Evolutionary conservation across 2,797 vertebrate species (phyloP).

Genomic region (Pogonophryne albipinna): DNA sequence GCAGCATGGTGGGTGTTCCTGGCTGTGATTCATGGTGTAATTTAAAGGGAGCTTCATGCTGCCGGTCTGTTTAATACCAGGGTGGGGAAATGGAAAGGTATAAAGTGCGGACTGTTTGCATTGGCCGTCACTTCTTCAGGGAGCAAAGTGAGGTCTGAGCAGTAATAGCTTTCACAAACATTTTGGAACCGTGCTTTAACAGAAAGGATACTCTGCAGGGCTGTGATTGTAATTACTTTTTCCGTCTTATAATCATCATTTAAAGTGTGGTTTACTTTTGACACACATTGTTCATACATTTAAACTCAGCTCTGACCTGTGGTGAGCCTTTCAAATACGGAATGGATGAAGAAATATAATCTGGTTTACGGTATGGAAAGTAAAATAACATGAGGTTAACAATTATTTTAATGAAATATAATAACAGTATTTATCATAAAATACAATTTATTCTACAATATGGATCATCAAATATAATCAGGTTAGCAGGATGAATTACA

Average conservation of each 20-base stretch:
- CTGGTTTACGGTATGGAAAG: too few relatives aligned
- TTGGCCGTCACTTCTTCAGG: neutral
- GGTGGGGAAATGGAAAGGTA: constrained; percentile 37
- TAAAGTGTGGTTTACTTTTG: constrained; percentile 6
- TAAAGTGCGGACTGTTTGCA: constrained; percentile 36
- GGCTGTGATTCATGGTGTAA: constrained; percentile 39
- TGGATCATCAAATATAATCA: too few relatives aligned
- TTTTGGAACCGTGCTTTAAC: neutral
- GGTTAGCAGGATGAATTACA: too few relatives aligned
- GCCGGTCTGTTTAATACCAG: constrained; percentile 61
- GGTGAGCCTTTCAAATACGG: too few relatives aligned
- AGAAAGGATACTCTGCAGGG: neutral
- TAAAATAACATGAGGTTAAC: too few relatives aligned
- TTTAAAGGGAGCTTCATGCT: constrained; percentile 46
- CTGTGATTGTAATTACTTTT: neutral
- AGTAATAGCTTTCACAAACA: constrained; percentile 17
- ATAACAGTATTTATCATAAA: too few relatives aligned
- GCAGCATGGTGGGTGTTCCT: constrained; percentile 48
- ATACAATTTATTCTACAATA: too few relatives aligned
- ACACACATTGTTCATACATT: neutral
- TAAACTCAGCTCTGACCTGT: neutral
- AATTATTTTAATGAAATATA: too few relatives aligned
- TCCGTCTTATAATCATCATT: neutral
- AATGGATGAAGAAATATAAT: too few relatives aligned
- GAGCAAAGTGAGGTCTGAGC: constrained; percentile 18